Evolutionary conservation across 2,113 vertebrate genomes (phyloP), one percentile per base, ranked within the genome.

Genomic region (Nicator chloris): DNA sequence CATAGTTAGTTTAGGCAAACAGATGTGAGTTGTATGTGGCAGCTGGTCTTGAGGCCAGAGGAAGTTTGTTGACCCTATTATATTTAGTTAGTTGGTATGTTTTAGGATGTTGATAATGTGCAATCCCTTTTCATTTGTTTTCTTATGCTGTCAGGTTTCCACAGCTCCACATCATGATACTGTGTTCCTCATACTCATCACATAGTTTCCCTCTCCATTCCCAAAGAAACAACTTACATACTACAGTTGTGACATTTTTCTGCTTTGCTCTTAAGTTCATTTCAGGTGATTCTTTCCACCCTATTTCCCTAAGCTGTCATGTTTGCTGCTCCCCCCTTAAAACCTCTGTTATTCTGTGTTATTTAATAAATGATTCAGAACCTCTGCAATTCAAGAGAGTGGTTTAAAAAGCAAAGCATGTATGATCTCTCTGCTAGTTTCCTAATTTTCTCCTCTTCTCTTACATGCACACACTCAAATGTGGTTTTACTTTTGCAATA

Each of bases 231-330:
- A 37, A 15, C 51, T 75, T 87, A 66, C 15, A 42, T 75, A 9
- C 15, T 44, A 23, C 26, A 27, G 26, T 71, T 3, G 3, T 33
- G 40, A 56, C 35, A n/a, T 56, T 47, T 53, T 93, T 51, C 44
- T 72, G 15, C 27, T 87, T 80, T 60, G 23, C 30, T 87, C 44
- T 59, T 39, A 40, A 68, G 61, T 82, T 24, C 40, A 20, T 76
- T 86, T 94, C 47, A 60, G 65, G 57, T 90, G 47, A 59, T 82
- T 85, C 51, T 79, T 95, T 95, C 93, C 53, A 61, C 57, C 40
- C 57, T 72, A 2, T 86, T 93, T 93, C 91, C 31, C 45, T 86
- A 77, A 80, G 45, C 10, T 82, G n/a, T n/a, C 28, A 16, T 56
- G 40, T 91, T 92, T 89, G 33, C 22, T 27, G 26, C 28, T 78